Percentiles rank a stretch among this genome's conserved stretches.
Evolutionary conservation across 2,797 vertebrate species (phyloP).

Genomic region (Gambusia yucatana): DNA sequence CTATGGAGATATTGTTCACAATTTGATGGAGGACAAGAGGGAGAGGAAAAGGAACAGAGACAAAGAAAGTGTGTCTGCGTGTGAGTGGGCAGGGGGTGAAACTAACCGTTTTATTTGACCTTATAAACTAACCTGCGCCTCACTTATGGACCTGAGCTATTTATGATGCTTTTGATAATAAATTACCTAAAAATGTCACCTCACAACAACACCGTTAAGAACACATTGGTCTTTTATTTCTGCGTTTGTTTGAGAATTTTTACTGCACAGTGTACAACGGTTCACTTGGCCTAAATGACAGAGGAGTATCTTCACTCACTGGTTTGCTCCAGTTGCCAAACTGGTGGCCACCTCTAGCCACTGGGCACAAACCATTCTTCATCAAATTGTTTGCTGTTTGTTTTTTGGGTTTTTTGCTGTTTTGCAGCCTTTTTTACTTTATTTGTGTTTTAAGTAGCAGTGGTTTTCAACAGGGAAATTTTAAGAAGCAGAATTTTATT

Average conservation of each 20-base stretch:
- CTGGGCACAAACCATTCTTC: conserved; percentile 7
- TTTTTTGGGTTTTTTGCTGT: not conserved
- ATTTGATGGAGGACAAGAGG: conserved; percentile 77
- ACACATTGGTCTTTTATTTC: not conserved
- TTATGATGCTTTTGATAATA: not conserved
- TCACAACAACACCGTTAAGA: not conserved
- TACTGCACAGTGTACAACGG: conserved; percentile 4
- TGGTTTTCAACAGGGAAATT: not conserved
- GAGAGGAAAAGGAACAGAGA: conserved; percentile 62
- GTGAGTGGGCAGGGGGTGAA: conserved; percentile 44
- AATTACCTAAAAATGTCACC: not conserved
- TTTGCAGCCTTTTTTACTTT: not conserved
- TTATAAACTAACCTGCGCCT: conserved; percentile 20
- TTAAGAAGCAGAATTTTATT: not conserved
- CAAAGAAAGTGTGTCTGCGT: conserved; percentile 44
- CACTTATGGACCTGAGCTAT: not conserved
- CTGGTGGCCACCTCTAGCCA: not conserved
- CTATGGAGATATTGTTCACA: conserved; percentile 77
- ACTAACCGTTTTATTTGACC: conserved; percentile 58
- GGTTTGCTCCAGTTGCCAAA: conserved; percentile 11
- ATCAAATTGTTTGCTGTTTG: conserved; percentile 16
- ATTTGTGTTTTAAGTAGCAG: too few species aligned
- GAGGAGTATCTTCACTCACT: not conserved
- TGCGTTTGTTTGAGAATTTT: not conserved
- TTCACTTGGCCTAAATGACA: not conserved